A percentile compares a stretch with the other conserved stretches of the same genome.
These are phyloP conservation scores for Holothuria leucospilota DNA, from an alignment of 53 echinoderm and acorn worm species.

Conservation along the genomic window DNA sequence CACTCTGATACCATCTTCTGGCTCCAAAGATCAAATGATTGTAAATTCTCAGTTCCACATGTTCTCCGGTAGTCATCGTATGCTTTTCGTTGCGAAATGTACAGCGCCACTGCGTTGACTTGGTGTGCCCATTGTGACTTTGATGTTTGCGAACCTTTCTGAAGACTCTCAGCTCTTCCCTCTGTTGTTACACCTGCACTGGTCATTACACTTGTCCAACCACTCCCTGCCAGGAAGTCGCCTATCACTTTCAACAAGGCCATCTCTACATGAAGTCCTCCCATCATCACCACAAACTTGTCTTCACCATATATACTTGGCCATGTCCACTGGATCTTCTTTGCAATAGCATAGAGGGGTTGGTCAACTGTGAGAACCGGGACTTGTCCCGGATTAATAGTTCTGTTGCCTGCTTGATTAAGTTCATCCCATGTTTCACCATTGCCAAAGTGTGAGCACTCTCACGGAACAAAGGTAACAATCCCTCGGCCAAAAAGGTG, in stretches of 20 bases:
- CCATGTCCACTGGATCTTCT: constrained; percentile 53
- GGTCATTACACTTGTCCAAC: constrained; percentile 43
- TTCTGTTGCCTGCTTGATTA: constrained; percentile 18
- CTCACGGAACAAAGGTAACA: constrained; percentile 52
- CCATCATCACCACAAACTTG: constrained; percentile 51
- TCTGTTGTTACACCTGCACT: constrained; percentile 45
- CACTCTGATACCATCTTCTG: too few relatives aligned
- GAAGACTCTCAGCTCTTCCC: constrained; percentile 32
- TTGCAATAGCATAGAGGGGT: constrained; percentile 49
- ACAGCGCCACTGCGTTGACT: too few relatives aligned
- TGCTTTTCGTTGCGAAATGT: too few relatives aligned
- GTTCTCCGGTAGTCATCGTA: too few relatives aligned
- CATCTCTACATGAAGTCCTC: constrained; percentile 55
- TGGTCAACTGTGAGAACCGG: constrained; percentile 52
- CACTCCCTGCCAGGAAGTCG: constrained; percentile 36
- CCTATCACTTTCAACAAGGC: constrained; percentile 31
- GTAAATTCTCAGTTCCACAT: too few relatives aligned
- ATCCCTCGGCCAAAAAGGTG: constrained; percentile 33
- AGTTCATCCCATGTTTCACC: constrained; percentile 53
- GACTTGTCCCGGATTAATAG: constrained; percentile 49
- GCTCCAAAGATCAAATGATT: too few relatives aligned
- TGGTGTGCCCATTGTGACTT: constrained; percentile 24
- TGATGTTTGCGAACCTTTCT: constrained; percentile 33
- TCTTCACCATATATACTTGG: constrained; percentile 48
- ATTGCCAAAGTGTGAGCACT: constrained; percentile 40